A percentile compares a stretch with the other conserved stretches of the same genome.
These are phyloP conservation scores for Pyrrhosoma nymphula DNA, from an alignment of 2,888 invertebrate species.

Conservation along the genomic window DNA sequence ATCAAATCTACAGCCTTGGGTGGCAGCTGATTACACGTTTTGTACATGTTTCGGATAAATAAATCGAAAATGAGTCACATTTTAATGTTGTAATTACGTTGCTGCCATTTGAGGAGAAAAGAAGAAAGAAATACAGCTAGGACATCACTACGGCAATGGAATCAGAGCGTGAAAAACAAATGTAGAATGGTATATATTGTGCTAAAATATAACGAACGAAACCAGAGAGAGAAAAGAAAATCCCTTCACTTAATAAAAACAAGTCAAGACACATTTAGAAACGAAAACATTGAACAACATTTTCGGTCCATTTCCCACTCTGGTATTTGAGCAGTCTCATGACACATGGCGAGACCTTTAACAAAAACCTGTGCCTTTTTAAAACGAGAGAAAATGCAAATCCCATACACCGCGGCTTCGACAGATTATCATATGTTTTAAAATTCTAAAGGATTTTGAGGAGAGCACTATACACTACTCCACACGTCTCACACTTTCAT, in stretches of 20 bases:
- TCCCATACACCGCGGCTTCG: background rate
- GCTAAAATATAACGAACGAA: background rate
- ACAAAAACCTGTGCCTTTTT: background rate
- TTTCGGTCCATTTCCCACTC: background rate
- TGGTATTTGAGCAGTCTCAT: background rate
- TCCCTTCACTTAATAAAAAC: background rate
- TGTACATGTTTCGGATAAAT: too few relatives aligned
- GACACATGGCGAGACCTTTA: background rate
- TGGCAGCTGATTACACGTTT: too few relatives aligned
- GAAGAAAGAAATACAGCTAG: too few relatives aligned
- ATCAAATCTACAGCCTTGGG: too few relatives aligned
- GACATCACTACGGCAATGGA: too few relatives aligned
- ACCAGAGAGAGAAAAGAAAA: background rate
- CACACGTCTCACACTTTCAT: background rate
- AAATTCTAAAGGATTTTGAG: background rate
- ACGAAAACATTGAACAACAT: background rate
- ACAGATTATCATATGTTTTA: constrained; percentile 2
- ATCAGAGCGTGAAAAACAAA: too few relatives aligned
- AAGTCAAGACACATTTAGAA: background rate
- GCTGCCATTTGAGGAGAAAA: too few relatives aligned
- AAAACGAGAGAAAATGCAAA: background rate
- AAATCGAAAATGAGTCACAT: too few relatives aligned
- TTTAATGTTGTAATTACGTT: too few relatives aligned
- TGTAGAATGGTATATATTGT: too few relatives aligned
- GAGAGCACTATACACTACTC: background rate